Evolutionary conservation across 2,888 invertebrate genomes (phyloP).

Genomic region (Amphipoea lucens): DNA sequence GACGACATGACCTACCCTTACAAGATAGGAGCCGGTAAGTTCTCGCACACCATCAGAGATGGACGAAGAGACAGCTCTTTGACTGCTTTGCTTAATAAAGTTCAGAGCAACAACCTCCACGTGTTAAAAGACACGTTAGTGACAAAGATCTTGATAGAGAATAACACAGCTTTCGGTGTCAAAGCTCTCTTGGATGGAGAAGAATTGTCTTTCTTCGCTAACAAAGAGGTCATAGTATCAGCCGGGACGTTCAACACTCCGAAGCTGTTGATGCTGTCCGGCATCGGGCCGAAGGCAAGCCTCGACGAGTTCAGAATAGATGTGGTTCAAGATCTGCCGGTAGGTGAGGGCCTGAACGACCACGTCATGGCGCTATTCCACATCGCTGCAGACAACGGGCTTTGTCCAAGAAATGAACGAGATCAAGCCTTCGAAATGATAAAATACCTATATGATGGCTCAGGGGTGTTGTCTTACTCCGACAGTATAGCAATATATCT

Average conservation of each 20-base stretch:
- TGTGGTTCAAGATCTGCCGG: conserved; percentile 77
- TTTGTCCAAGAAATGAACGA: conserved; percentile 70
- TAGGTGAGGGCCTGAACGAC: conserved; percentile 83
- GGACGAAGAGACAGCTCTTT: conserved; percentile 79
- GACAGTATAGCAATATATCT: conserved; percentile 80
- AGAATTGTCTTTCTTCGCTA: conserved; percentile 71
- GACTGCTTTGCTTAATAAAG: conserved; percentile 78
- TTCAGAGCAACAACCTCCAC: conserved; percentile 70
- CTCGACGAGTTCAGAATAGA: conserved; percentile 73
- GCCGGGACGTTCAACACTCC: conserved; percentile 84
- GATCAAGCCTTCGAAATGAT: conserved; percentile 74
- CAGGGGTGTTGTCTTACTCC: conserved; percentile 74
- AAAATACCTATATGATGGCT: conserved; percentile 50
- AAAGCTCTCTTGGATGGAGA: conserved; percentile 66
- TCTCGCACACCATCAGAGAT: conserved; percentile 80
- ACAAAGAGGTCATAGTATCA: conserved; percentile 80
- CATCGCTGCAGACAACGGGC: conserved; percentile 77
- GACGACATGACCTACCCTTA: conserved; percentile 83
- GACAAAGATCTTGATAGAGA: conserved; percentile 76
- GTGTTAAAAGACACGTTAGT: conserved; percentile 78
- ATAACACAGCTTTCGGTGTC: conserved; percentile 76
- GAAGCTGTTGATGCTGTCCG: conserved; percentile 82
- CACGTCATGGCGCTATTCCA: conserved; percentile 81
- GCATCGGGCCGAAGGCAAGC: conserved; percentile 79
- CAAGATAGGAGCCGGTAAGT: conserved; percentile 80